phyloP scores from a whole-genome alignment of 2,113 vertebrate genomes.

The Patagioenas fasciata region DNA sequence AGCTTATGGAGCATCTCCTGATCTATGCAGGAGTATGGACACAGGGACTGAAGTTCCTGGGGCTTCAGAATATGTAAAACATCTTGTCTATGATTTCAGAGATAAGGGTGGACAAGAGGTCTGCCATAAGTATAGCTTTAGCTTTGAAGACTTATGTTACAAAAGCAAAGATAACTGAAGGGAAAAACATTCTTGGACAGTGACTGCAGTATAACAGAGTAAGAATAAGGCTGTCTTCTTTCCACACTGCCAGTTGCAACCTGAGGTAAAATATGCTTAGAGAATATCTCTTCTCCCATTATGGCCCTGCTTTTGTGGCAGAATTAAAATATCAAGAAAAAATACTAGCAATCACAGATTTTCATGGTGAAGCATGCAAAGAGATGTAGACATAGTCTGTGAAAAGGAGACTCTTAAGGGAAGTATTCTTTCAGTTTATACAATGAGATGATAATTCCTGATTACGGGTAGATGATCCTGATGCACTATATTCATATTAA shows the following conservation, averaged over 20 bases:
- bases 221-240: not conserved
- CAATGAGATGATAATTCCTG: not conserved
- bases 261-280: not conserved
- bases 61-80: not conserved
- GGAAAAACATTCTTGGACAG: not conserved
- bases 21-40: not conserved
- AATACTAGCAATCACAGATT: not conserved
- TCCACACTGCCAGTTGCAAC: not conserved
- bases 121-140: not conserved
- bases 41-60: not conserved
- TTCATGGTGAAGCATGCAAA: not conserved
- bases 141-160: not conserved
- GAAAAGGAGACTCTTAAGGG: not conserved
- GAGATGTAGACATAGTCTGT: not conserved
- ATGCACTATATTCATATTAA: not conserved
- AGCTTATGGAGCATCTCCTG: not conserved
- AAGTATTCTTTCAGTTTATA: not conserved
- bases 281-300: not conserved
- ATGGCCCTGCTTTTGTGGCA: rapidly evolving
- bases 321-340: not conserved
- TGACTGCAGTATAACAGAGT: not conserved
- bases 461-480: not conserved
- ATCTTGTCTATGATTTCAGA: not conserved
- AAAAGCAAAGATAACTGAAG: not conserved
- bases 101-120: not conserved